Conservation (phyloP, 2,888 invertebrate species). For the Anthophora plumipes region DNA sequence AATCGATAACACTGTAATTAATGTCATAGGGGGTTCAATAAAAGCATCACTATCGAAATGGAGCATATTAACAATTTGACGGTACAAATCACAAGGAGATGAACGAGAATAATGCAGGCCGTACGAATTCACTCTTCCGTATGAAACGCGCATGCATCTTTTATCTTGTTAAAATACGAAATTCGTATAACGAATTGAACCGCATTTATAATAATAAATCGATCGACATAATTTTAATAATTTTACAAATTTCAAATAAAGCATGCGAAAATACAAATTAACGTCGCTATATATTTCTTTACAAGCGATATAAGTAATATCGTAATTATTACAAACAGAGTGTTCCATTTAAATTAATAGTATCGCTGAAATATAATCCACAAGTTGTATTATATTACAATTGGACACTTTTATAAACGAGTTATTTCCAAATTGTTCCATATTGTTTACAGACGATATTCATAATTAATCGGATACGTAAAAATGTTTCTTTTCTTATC, state of each 20-base stretch:
- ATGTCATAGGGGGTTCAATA: neutral
- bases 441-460: neutral
- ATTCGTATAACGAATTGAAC: slow-evolving; percentile 9
- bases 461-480: neutral
- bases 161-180: neutral
- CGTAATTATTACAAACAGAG: too few relatives aligned
- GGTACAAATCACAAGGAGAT: neutral
- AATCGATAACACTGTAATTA: neutral
- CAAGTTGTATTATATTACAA: neutral
- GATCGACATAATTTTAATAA: neutral
- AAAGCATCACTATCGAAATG: neutral
- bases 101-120: neutral
- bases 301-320: too few relatives aligned
- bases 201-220: neutral
- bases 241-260: neutral
- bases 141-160: neutral
- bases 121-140: neutral
- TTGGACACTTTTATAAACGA: neutral
- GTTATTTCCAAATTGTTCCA: slow-evolving; percentile 7
- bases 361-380: too few relatives aligned
- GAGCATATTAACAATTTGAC: slow-evolving; percentile 7
- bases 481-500: neutral
- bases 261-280: neutral
- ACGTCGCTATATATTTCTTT: neutral
- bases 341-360: too few relatives aligned